Percentiles rank a stretch among this genome's conserved stretches.
Evolutionary conservation across 1,140 invertebrate species (phyloP).

Genomic region (Lineus longissimus): DNA sequence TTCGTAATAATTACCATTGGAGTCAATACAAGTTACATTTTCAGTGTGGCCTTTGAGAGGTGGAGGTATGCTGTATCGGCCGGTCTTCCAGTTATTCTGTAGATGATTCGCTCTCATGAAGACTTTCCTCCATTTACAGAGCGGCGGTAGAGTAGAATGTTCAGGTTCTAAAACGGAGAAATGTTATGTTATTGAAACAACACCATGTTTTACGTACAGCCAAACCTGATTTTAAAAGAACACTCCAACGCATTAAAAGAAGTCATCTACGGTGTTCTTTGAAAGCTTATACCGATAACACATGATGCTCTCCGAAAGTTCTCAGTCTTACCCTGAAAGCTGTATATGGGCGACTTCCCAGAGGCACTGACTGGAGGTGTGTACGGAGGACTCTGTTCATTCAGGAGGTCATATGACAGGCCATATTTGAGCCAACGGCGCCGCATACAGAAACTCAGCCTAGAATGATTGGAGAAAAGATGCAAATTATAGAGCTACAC

Average conservation of each 20-base stretch:
- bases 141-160: conserved; percentile 25
- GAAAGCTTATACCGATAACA: too few species aligned
- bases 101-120: conserved; percentile 36
- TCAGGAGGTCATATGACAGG: background rate
- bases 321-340: background rate
- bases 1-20: conserved; percentile 28
- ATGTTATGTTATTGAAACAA: too few species aligned
- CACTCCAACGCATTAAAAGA: background rate
- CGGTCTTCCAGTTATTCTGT: conserved; percentile 39
- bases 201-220: too few species aligned
- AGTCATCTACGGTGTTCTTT: background rate
- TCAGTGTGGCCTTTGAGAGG: conserved; percentile 37
- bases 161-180: conserved; percentile 25
- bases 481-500: background rate
- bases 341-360: background rate
- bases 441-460: background rate
- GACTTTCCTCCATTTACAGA: conserved; percentile 42
- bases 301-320: too few species aligned
- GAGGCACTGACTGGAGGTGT: background rate
- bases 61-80: conserved; percentile 36
- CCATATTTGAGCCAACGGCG: background rate
- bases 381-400: background rate
- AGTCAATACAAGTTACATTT: conserved; percentile 39
- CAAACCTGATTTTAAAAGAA: background rate
- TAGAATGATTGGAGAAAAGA: too few species aligned